Base-by-base conservation (phyloP, 2,888 invertebrate genomes). In the Orchesellides sinensis region DNA sequence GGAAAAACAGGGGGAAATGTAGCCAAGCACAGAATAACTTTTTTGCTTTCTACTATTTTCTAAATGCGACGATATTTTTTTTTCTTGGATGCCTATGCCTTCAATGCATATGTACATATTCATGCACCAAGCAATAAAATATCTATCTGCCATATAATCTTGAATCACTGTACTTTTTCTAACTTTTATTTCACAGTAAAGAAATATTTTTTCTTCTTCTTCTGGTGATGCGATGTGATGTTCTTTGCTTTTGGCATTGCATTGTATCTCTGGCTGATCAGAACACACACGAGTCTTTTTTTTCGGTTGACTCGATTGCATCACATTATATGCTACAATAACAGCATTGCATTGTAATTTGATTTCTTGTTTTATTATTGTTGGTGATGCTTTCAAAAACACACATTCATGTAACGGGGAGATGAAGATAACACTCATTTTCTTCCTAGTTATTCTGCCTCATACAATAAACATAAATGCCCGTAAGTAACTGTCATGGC, bases 1-100 rank as follows among this genome's bases (percentile, higher is more conserved):
- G 32, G 32, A 63, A 45, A 69, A 69, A 32, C 14, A 61, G 61
- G 63, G 40, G 63, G 52, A 65, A 75, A 59, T 49, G 27, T 54
- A 54, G 47, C n/a, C 52, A 5, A 23, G 4, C 19, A 35, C 5
- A 35, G 12, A 12, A 12, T 5, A 35, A n/a, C n/a, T n/a, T n/a
- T n/a, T n/a, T n/a, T n/a, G n/a, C n/a, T n/a, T n/a, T 17, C n/a
- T 12, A 47, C 47, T n/a, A 47, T 12, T 4, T 47, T 47, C 3
- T 12, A 6, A 47, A 12, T 47, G 47, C 4, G n/a, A 14, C 47
- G 8, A 17, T 47, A n/a, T 6, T 14, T 52, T 21, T 52, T 52
- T 21, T n/a, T 4, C 23, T 21, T 52, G 5, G 19, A 2, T 17
- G 8, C 52, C 19, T 52, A 23, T 17, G 23, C 3, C n/a, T 47